Evolutionary conservation across 2,888 invertebrate species (phyloP), one percentile per base, ranked within the genome.

Genomic region (Sminthurinus aureus): DNA sequence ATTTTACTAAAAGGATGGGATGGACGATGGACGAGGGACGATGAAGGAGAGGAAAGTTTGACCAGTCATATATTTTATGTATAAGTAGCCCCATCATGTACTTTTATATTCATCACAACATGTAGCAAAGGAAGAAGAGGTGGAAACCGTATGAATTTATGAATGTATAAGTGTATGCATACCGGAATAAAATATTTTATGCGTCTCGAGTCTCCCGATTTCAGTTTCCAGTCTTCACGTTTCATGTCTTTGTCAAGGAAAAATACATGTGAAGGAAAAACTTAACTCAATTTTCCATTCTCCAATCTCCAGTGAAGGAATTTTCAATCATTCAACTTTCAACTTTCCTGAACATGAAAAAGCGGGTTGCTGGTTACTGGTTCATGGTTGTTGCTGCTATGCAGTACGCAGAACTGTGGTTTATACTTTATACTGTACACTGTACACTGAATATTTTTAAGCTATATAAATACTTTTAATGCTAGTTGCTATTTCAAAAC

Each of bases 241-340:
- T 67, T 24, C 71, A 71, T 71, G 71, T 26, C 71, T 69, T 71
- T 71, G 71, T 71, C 71, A 71, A 26, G 22, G 9, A 69, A 38
- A 38, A 38, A 26, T 71, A 9, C 0, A 12, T 2, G 3, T 13
- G 24, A 71, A 71, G 24, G 24, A 20, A 20, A 13, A 22, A 24
- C 71, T 15, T 71, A 71, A 71, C 26, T 71, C 71, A 71, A 71
- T 69, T 20, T 38, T 38, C 38, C 6, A 38, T 38, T 38, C 38
- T 38, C 1, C 3, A 38, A 4, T 38, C 67, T 69, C 4, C 2
- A 69, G 20, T 69, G 58, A 58, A 13, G 13, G 58, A 58, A 58
- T 58, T 58, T 11, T 58, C 15, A 58, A 58, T 58, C 18, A 13
- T 15, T 58, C 58, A 58, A 15, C 58, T 38, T 15, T 58, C 58